Conservation (phyloP, 2,797 vertebrate species). For the Typhlichthys eigenmanni region DNA sequence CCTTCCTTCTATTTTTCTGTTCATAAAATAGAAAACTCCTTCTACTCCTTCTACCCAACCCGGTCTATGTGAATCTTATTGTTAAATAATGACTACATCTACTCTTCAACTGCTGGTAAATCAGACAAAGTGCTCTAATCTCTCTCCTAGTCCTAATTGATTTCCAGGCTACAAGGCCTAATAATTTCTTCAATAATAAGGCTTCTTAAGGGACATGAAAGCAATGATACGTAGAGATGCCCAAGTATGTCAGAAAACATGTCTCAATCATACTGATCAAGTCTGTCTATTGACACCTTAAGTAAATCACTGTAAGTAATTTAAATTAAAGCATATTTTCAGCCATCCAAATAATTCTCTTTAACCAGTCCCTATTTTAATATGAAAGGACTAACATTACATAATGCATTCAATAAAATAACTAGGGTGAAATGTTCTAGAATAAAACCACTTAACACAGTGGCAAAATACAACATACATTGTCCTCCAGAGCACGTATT, state of each 20-base stretch:
- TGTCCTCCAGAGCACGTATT: too few relatives aligned
- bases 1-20: constrained; percentile 18
- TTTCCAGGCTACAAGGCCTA: constrained; percentile 59
- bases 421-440: too few relatives aligned
- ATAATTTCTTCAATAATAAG: constrained; percentile 63
- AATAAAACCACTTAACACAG: too few relatives aligned
- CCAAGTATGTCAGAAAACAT: constrained; percentile 11
- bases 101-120: constrained; percentile 60
- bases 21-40: not conserved
- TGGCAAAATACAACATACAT: too few relatives aligned
- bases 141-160: constrained; percentile 59
- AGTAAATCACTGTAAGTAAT: not conserved
- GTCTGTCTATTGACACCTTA: not conserved
- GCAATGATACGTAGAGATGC: constrained; percentile 42
- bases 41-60: constrained; percentile 7
- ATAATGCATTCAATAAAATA: not conserved
- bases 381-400: too few relatives aligned
- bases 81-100: constrained; percentile 62
- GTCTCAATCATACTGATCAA: constrained; percentile 15
- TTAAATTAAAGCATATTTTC: too few relatives aligned
- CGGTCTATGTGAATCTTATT: constrained; percentile 57
- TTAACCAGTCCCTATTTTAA: too few relatives aligned
- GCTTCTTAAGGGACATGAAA: constrained; percentile 49
- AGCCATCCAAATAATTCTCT: too few relatives aligned
- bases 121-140: constrained; percentile 58